Evolutionary conservation across 2,888 invertebrate species (phyloP), one percentile per base, ranked within the genome.

Genomic region (Troglohyphantes excavatus): DNA sequence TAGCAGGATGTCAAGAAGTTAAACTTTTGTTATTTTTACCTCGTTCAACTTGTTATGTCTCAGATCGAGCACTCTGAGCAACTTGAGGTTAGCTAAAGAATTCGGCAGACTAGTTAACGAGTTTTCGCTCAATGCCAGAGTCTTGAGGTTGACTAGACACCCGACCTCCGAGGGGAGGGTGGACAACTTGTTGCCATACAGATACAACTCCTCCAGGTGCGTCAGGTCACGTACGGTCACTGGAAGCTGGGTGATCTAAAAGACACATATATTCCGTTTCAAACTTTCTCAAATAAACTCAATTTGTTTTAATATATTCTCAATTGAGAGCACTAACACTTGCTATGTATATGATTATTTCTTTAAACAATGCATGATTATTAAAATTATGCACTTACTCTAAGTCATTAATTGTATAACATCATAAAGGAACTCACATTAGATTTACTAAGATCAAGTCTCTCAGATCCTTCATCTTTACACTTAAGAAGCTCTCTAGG

Each of bases 1-100:
- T n/a, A n/a, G n/a, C n/a, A n/a, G n/a, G n/a, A n/a, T n/a, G n/a
- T n/a, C n/a, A n/a, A n/a, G n/a, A n/a, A n/a, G 39, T 3, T 39
- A 3, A 39, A 13, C 39, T 39, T 39, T 39, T 39, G 39, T 7
- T n/a, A n/a, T n/a, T 39, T 92, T 91, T 91, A 95, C 95, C 93
- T 99, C 99, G 93, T 96, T 97, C 82, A 99, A 94, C 94, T 99
- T 99, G 94, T 99, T 99, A 94, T 99, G 99, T 93, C 99, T 95
- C 92, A 99, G 94, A 94, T 99, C 99, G 82, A 99, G 95, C 13
- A 99, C 98, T 93, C 96, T 97, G 46, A 99, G 95, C 92, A 96
- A 96, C 93, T 95, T 96, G 91, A 99, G 95, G 93, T 96, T 96
- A 91, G 96, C 96, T 91, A 99, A 94, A 0, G 98, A 96, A 93